Conservation (phyloP, 2,888 invertebrate species). For the Mantis religiosa region DNA sequence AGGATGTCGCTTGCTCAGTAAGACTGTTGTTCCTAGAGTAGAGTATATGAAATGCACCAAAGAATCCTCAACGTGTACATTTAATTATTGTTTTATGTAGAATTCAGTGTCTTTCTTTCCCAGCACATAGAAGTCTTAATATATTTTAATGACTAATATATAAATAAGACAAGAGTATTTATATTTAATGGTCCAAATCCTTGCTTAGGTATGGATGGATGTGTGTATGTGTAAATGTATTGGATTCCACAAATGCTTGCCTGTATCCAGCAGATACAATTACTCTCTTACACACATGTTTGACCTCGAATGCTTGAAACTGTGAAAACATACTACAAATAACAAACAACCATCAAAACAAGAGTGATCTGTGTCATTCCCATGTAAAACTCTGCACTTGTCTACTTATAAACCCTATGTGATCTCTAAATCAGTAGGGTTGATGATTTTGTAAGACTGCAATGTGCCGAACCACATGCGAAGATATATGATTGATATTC, state of each 20-base stretch:
- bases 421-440: no score
- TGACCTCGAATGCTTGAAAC: no score
- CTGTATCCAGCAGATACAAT: neutral
- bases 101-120: neutral
- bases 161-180: neutral
- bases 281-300: no score
- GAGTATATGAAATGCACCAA: neutral
- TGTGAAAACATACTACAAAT: no score
- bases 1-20: neutral
- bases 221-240: neutral
- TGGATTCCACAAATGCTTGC: neutral
- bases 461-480: no score
- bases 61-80: neutral
- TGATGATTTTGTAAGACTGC: no score
- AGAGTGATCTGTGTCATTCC: no score
- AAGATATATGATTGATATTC: no score
- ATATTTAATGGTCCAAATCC: neutral
- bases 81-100: neutral
- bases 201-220: neutral
- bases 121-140: neutral
- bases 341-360: no score
- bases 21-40: neutral
- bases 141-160: neutral
- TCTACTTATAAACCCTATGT: no score
- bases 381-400: no score